Conservation (phyloP, 2,797 vertebrate species). For the Chrosomus eos region DNA sequence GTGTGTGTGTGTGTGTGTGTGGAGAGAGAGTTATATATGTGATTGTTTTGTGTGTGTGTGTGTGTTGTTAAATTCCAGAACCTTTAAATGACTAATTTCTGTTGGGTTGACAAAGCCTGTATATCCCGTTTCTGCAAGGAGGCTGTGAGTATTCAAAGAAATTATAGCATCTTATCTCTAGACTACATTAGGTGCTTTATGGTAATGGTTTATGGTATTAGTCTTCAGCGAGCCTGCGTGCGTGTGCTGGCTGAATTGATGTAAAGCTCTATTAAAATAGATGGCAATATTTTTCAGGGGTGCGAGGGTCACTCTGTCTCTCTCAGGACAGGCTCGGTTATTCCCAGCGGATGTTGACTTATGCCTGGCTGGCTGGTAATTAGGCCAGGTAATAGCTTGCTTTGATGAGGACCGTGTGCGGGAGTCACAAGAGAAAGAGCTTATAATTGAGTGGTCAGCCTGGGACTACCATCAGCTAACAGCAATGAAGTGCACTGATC, state of each 20-base stretch:
- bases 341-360: slow-evolving; percentile 70
- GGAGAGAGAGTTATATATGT: not conserved
- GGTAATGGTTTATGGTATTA: slow-evolving; percentile 56
- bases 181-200: slow-evolving; percentile 30
- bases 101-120: not conserved
- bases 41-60: not conserved
- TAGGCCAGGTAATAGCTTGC: slow-evolving; percentile 69
- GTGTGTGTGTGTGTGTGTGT: not conserved
- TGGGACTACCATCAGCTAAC: slow-evolving; percentile 23
- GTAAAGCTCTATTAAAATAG: slow-evolving; percentile 72
- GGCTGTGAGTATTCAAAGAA: slow-evolving; percentile 34
- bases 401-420: slow-evolving; percentile 56
- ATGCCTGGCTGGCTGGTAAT: slow-evolving; percentile 72
- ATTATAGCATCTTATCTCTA: slow-evolving; percentile 47
- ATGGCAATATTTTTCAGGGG: slow-evolving; percentile 70
- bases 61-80: not conserved
- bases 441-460: slow-evolving; percentile 56
- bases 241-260: slow-evolving; percentile 53
- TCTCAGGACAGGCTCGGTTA: slow-evolving; percentile 62
- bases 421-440: slow-evolving; percentile 46
- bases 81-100: not conserved
- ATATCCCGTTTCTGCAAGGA: slow-evolving; percentile 2
- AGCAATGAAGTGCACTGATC: not conserved
- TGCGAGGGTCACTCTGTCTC: slow-evolving; percentile 59
- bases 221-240: slow-evolving; percentile 37